These are phyloP conservation scores for Recurvirostra avosetta DNA, from an alignment of 2,113 vertebrate genomes.

Conservation along the genomic window DNA sequence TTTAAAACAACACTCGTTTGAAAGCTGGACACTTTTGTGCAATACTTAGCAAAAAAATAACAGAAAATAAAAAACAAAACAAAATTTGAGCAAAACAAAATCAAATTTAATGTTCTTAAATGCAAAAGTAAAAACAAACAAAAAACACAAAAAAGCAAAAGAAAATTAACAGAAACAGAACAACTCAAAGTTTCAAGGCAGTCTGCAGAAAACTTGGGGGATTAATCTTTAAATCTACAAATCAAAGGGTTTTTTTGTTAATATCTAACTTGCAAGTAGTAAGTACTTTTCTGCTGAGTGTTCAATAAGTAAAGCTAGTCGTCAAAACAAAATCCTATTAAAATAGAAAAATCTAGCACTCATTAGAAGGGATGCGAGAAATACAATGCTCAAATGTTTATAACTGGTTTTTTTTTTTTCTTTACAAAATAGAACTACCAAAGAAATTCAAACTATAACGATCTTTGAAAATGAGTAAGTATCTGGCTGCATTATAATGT, in stretches of 20 bases:
- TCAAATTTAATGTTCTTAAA: conserved; percentile 98
- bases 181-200: conserved; percentile 86
- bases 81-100: conserved; percentile 95
- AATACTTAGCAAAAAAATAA: conserved; percentile 74
- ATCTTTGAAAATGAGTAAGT: conserved; percentile 58
- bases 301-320: conserved; percentile 76
- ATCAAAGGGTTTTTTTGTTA: conserved; percentile 77
- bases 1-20: conserved; percentile 32
- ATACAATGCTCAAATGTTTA: conserved; percentile 83
- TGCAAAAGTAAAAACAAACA: conserved; percentile 91
- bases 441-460: conserved; percentile 59
- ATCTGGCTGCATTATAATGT: conserved; percentile 58
- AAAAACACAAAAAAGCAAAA: conserved; percentile 89
- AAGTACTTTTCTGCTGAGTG: conserved; percentile 80
- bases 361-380: conserved; percentile 80
- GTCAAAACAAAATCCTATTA: conserved; percentile 76
- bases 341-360: conserved; percentile 75
- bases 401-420: conserved; percentile 33
- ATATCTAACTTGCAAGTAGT: conserved; percentile 78
- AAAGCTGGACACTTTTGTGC: conserved; percentile 62
- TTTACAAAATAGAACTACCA: conserved; percentile 66
- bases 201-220: conserved; percentile 82
- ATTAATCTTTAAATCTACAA: conserved; percentile 83
- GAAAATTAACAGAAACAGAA: conserved; percentile 86
- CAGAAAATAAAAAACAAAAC: conserved; percentile 92